Base-by-base conservation (phyloP, 2,113 vertebrate genomes). In the Hippoglossus stenolepis region DNA sequence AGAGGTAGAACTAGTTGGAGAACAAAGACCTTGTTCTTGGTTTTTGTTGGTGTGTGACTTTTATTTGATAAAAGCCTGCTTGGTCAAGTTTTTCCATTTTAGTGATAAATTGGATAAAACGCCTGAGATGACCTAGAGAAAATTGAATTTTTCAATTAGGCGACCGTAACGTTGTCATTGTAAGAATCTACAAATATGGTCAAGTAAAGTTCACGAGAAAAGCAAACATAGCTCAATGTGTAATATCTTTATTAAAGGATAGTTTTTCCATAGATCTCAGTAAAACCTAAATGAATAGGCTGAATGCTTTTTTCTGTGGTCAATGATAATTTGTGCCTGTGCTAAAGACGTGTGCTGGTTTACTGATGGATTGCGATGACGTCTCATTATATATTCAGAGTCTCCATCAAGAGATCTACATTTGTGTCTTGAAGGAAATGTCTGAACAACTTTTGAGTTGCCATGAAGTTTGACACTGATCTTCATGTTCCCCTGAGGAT, bases 1-100 rank as follows among this genome's bases (percentile, higher is more conserved):
- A 45, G 77, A 84, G 65, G 45, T 56, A 43, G 62, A 68, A 76
- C 82, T 61, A 70, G 57, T 24, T n/a, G 14, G 49, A 56, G 67
- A 72, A 89, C 89, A 87, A 85, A 87, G 75, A 71, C 45, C 56
- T 56, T 62, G 13, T 77, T 80, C 69, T 76, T 82, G 38, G n/a
- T 9, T 61, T 56, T 67, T 54, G 53, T 86, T 75, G 54, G 20
- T 43, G 54, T 76, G 43, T 67, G 65, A 76, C 69, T 9, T 76
- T 82, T 59, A 84, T 26, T 73, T 60, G 75, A 84, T 85, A 43
- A 47, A 76, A 83, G 59, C 17, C 15, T 12, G 45, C 77, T 80
- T 70, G 24, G 58, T 49, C 49, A 18, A 51, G 70, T 87, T 54
- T 31, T 84, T 79, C 73, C 65, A 80, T 20, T 75, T 73, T n/a